Percentiles rank a stretch among this genome's conserved stretches.
Evolutionary conservation across 2,888 invertebrate genomes (phyloP).

Genomic region (Scaeva pyrastri): DNA sequence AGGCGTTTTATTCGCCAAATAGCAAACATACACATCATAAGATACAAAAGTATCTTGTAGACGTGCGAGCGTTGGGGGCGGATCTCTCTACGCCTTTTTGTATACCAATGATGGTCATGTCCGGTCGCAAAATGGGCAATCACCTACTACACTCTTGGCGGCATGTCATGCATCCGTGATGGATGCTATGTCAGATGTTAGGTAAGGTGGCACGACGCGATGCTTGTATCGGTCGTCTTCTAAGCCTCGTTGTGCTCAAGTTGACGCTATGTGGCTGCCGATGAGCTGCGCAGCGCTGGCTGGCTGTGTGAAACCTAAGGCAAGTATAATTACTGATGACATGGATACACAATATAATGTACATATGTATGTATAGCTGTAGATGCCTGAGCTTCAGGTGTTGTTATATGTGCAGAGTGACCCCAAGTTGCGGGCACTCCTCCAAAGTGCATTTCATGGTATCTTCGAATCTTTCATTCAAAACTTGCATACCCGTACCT

Average conservation of each 20-base stretch:
- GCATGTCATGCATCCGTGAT: constrained; percentile 66
- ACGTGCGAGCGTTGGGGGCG: background rate
- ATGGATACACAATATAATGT: background rate
- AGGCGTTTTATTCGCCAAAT: constrained; percentile 59
- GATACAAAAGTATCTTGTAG: constrained; percentile 10
- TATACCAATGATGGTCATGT: constrained; percentile 63
- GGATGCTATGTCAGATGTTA: constrained; percentile 46
- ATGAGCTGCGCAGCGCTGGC: background rate
- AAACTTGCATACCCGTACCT: constrained; percentile 38
- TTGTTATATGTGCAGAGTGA: constrained; percentile 51
- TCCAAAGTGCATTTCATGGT: constrained; percentile 30
- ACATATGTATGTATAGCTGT: too few relatives aligned
- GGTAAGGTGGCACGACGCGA: background rate
- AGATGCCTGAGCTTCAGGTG: constrained; percentile 59
- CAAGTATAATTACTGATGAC: constrained; percentile 52
- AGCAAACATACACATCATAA: constrained; percentile 25
- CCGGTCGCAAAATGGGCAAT: constrained; percentile 31
- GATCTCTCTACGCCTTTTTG: constrained; percentile 28
- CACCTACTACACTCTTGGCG: constrained; percentile 11
- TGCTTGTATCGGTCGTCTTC: background rate
- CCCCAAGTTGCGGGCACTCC: constrained; percentile 62
- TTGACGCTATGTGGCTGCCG: constrained; percentile 12
- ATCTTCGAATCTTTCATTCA: constrained; percentile 46
- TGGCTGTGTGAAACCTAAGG: background rate
- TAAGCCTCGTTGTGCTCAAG: background rate